A percentile compares a stretch with the other conserved stretches of the same genome.
Conservation (phyloP, 2,113 vertebrate genomes). For the Bettongia penicillata region DNA sequence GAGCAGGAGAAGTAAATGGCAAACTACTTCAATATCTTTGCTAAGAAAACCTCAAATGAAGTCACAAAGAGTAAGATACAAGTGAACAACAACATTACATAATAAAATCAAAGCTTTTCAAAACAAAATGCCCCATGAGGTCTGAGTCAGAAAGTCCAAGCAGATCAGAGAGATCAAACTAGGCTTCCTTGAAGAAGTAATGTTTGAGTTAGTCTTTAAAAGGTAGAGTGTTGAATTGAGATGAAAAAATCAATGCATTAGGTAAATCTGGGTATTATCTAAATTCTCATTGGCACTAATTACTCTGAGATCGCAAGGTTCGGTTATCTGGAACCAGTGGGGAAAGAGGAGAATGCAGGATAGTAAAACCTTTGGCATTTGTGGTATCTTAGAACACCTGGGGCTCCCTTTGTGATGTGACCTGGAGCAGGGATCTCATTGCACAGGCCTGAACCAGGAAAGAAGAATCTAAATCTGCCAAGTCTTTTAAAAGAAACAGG, state of each 20-base stretch:
- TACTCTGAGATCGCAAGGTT: background rate
- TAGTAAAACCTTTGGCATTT: background rate
- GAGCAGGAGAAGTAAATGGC: no score
- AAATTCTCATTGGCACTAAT: background rate
- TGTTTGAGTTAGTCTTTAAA: background rate
- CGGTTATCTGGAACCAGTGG: background rate
- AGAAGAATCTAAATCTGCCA: background rate
- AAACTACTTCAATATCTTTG: no score
- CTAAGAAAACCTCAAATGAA: no score
- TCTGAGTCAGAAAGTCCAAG: background rate
- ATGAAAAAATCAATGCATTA: background rate
- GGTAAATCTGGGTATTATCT: background rate
- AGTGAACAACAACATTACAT: background rate
- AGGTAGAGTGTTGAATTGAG: background rate
- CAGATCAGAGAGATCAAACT: background rate
- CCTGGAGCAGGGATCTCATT: background rate
- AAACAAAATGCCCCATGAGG: background rate
- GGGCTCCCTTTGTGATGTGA: no score
- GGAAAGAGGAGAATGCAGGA: background rate
- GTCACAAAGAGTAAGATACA: background rate
- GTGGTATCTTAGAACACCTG: background rate
- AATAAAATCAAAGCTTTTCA: background rate
- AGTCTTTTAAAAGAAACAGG: background rate
- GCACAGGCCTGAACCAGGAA: background rate
- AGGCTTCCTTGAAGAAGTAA: background rate